Conservation (phyloP, 1,140 invertebrate genomes). For the Leptonema lineaticorne region DNA sequence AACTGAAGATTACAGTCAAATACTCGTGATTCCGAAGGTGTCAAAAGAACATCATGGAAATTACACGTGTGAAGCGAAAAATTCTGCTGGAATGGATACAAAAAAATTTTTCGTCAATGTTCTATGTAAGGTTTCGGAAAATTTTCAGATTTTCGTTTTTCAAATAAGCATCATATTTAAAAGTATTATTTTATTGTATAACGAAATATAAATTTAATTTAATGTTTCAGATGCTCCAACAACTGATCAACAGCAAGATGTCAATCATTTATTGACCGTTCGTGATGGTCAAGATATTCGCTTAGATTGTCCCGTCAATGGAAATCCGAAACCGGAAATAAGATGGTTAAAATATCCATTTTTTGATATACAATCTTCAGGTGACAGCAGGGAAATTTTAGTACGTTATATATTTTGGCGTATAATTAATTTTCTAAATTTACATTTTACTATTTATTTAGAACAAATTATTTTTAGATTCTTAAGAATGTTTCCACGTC, state of each 20-base stretch:
- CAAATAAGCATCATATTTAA: neutral
- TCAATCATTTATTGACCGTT: constrained; percentile 24
- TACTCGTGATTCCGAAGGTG: constrained; percentile 44
- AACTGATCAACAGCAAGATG: constrained; percentile 46
- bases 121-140: constrained; percentile 43
- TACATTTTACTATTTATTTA: neutral
- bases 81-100: constrained; percentile 47
- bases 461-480: constrained; percentile 44
- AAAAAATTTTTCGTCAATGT: constrained; percentile 49
- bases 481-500: constrained; percentile 47
- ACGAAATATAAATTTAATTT: neutral
- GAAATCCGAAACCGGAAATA: constrained; percentile 45
- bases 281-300: constrained; percentile 43
- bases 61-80: constrained; percentile 52
- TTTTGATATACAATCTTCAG: constrained; percentile 32
- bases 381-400: neutral
- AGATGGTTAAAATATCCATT: constrained; percentile 53
- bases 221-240: constrained; percentile 47
- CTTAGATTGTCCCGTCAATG: constrained; percentile 48
- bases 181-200: neutral
- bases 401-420: neutral
- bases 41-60: constrained; percentile 47
- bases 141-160: neutral
- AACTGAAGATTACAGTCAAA: constrained; percentile 46
- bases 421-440: neutral